These are phyloP conservation scores for Holotrichia oblita DNA, from an alignment of 1,140 invertebrate genomes.

Conservation along the genomic window DNA sequence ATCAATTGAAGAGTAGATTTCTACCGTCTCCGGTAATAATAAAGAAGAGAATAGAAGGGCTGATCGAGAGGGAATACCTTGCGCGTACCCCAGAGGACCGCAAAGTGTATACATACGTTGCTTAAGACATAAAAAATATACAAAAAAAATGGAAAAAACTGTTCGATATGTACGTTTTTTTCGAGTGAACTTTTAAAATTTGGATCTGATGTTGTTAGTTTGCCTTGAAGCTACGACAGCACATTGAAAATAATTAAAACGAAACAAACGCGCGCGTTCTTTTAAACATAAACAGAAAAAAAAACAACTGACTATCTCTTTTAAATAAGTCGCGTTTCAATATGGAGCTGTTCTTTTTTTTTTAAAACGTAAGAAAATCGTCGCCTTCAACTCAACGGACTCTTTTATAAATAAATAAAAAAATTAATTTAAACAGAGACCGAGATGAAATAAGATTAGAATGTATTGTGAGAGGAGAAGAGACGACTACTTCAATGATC, in stretches of 20 bases:
- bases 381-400: neutral
- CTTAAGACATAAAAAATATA: conserved; percentile 63
- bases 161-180: conserved; percentile 26
- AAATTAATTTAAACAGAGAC: neutral
- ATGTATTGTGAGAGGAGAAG: neutral
- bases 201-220: conserved; percentile 34
- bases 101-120: conserved; percentile 93
- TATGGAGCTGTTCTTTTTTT: neutral
- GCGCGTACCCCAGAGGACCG: conserved; percentile 95
- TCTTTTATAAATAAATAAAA: conserved; percentile 4
- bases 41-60: conserved; percentile 98
- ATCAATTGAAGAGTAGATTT: conserved; percentile 95
- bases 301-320: neutral
- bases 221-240: neutral
- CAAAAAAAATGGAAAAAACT: conserved; percentile 15
- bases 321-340: neutral
- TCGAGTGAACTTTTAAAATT: conserved; percentile 36
- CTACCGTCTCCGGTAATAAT: conserved; percentile 97
- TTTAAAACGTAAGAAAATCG: neutral
- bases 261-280: neutral
- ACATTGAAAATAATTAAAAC: neutral
- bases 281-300: neutral
- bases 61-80: conserved; percentile 99
- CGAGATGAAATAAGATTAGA: neutral
- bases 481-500: neutral